Percentiles rank a stretch among this genome's conserved stretches.
phyloP scores from a whole-genome alignment of 2,113 vertebrate species.

The Psilopsiagon aurifrons region DNA sequence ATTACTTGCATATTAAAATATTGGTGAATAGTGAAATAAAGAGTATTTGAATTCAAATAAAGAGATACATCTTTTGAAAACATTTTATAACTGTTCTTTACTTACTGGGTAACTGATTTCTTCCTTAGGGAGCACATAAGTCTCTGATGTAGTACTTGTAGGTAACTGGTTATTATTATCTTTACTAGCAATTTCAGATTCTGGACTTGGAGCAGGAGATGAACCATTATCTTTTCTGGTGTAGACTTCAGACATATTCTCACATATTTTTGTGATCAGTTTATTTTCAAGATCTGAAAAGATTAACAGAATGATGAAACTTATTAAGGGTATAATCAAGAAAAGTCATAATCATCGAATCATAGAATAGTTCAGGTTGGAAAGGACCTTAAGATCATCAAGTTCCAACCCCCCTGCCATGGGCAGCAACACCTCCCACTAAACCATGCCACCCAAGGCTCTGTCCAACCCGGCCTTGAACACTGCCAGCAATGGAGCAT shows the following conservation, averaged over 20 bases:
- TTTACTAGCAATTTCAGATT: neutral
- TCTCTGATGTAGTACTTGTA: neutral
- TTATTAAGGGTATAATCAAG: neutral
- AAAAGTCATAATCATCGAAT: neutral
- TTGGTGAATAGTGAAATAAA: neutral
- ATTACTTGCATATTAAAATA: neutral
- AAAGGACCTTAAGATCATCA: too few relatives aligned
- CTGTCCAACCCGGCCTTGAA: too few relatives aligned
- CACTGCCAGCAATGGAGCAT: too few relatives aligned
- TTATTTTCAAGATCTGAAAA: slow-evolving; percentile 79
- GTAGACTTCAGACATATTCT: slow-evolving; percentile 59
- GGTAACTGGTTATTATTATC: neutral
- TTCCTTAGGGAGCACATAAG: neutral
- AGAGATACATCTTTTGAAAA: neutral
- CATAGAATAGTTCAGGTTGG: too few relatives aligned
- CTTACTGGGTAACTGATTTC: slow-evolving; percentile 44
- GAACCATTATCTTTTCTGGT: slow-evolving; percentile 43
- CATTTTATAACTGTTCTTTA: neutral
- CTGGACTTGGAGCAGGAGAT: neutral
- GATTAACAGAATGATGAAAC: neutral
- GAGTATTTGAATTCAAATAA: neutral
- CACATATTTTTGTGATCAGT: slow-evolving; percentile 81
- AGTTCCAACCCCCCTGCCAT: too few relatives aligned
- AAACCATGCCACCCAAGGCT: too few relatives aligned
- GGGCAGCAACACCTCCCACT: too few relatives aligned